Evolutionary conservation across 2,113 vertebrate genomes (phyloP), one percentile per base, ranked within the genome.

Genomic region (Dromiciops gliroides): DNA sequence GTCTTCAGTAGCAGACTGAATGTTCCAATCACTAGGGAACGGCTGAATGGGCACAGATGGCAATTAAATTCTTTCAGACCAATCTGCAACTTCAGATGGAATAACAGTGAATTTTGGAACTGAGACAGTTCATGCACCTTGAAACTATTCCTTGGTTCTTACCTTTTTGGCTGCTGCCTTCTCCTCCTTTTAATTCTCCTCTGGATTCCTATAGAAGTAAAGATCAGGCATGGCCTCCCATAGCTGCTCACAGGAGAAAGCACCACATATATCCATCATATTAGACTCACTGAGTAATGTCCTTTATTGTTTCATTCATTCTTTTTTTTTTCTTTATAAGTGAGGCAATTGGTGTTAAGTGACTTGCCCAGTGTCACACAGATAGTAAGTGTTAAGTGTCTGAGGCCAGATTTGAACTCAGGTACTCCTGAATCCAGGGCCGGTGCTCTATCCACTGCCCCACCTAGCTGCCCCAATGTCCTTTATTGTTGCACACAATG

Each of bases 301-400:
- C 99, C 99, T 99, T 99, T 99, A 96, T 99, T 99, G 98, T 99
- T 99, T n/a, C n/a, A n/a, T n/a, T n/a, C n/a, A n/a, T n/a, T n/a
- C n/a, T n/a, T n/a, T n/a, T n/a, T n/a, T n/a, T n/a, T n/a, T n/a
- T n/a, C n/a, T n/a, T n/a, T n/a, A n/a, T n/a, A n/a, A n/a, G n/a
- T n/a, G n/a, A n/a, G n/a, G n/a, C n/a, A n/a, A n/a, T n/a, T n/a
- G n/a, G n/a, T n/a, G n/a, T n/a, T n/a, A n/a, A n/a, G n/a, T n/a
- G n/a, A n/a, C n/a, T n/a, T n/a, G n/a, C n/a, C n/a, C n/a, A n/a
- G n/a, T n/a, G n/a, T n/a, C n/a, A n/a, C n/a, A n/a, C n/a, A n/a
- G n/a, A n/a, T n/a, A n/a, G n/a, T n/a, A n/a, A n/a, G n/a, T n/a
- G n/a, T n/a, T n/a, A n/a, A n/a, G n/a, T n/a, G n/a, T n/a, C n/a